Base-by-base conservation (phyloP, 2,113 vertebrate species). In the Syngnathus typhle region DNA sequence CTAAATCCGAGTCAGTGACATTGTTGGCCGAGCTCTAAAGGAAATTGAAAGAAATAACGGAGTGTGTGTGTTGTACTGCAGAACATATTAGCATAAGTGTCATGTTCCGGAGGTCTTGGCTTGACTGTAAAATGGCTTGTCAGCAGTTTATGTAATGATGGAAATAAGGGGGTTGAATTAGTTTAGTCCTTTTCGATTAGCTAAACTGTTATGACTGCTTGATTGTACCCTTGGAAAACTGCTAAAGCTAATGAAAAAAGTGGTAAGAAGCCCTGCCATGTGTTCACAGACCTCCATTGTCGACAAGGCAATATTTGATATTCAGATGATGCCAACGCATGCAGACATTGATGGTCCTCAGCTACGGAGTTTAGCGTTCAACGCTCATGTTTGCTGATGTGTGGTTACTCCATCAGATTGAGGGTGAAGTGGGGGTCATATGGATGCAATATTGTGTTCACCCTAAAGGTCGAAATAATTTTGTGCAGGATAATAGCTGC, bases 401-500 rank as follows among this genome's bases (percentile, higher is more conserved):
- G 81, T 77, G 76, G 77, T 85, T 86, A 80, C 84, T 79, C 77
- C 80, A 82, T 88, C 83, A 82, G 84, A 86, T 83, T 64, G 71
- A 49, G 71, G 83, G 75, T 86, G 84, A 78, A 78, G 73, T 46
- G 52, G 76, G 27, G 86, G 86, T 89, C 83, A 81, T 69, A 75
- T 83, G 87, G 81, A 78, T 89, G 84, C 80, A 90, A 90, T 91
- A 91, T 89, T 87, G 86, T 82, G 81, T 87, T 82, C 75, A 75
- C 89, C 87, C 83, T 65, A 36, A 69, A 86, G 88, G 88, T 86
- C 89, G 81, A 88, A 89, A 91, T 90, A 87, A 91, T 91, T 90
- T 83, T 85, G 84, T 88, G 84, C 89, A 78, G 82, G 83, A 81
- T 86, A 90, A 89, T 90, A 87, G 85, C 85, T 88, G 85, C 84